Conservation (phyloP, 1,140 invertebrate genomes). For the Hermetia illucens region DNA sequence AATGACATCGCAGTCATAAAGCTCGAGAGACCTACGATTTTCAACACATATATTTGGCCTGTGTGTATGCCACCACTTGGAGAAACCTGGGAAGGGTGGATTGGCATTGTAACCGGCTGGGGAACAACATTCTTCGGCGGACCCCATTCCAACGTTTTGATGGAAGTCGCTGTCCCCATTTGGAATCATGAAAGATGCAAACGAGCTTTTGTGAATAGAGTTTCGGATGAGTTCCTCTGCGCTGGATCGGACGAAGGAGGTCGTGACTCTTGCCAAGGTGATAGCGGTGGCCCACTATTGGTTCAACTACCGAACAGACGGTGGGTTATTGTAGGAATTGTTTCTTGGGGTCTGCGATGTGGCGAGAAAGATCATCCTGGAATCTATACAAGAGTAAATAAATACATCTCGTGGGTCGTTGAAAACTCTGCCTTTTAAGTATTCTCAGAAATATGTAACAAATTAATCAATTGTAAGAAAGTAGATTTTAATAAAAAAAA, state of each 20-base stretch:
- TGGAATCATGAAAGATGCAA: conserved; percentile 60
- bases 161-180: conserved; percentile 65
- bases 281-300: conserved; percentile 70
- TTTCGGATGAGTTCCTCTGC: conserved; percentile 51
- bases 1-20: conserved; percentile 72
- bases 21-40: conserved; percentile 47
- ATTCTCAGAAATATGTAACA: too few relatives aligned
- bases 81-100: conserved; percentile 43
- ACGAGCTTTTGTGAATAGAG: conserved; percentile 42
- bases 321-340: conserved; percentile 67
- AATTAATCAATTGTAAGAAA: too few relatives aligned
- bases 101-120: conserved; percentile 61
- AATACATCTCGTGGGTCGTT: conserved; percentile 59
- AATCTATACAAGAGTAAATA: conserved; percentile 54
- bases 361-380: conserved; percentile 51
- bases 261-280: conserved; percentile 69
- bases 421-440: too few relatives aligned
- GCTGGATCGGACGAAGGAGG: conserved; percentile 56
- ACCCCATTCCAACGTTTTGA: conserved; percentile 48
- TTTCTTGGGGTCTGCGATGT: conserved; percentile 64
- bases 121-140: conserved; percentile 54
- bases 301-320: conserved; percentile 49
- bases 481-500: too few relatives aligned
- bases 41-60: conserved; percentile 68
- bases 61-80: conserved; percentile 62